Percentiles rank a stretch among this genome's conserved stretches.
Conservation (phyloP, 92 coral and sea anemone genomes). For the Porites rus region DNA sequence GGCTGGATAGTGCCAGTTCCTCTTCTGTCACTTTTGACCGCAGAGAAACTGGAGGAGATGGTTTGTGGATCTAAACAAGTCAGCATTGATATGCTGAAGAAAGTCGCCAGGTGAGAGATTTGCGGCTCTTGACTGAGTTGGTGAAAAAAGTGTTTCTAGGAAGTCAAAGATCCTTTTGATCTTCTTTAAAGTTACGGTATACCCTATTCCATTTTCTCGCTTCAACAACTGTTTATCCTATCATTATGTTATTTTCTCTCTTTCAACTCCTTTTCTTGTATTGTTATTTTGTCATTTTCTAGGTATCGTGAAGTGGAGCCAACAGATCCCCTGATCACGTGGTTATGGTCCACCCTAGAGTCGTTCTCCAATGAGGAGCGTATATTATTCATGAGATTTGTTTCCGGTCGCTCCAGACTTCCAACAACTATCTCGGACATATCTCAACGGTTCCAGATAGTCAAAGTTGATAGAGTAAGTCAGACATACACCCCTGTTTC, state of each 20-base stretch:
- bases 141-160: not conserved
- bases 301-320: slow-evolving; percentile 94
- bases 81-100: slow-evolving; percentile 79
- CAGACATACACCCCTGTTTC: not conserved
- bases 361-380: slow-evolving; percentile 89
- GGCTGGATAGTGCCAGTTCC: slow-evolving; percentile 91
- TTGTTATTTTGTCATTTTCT: not conserved
- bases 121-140: not conserved
- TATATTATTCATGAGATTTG: slow-evolving; percentile 88
- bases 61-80: slow-evolving; percentile 90
- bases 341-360: slow-evolving; percentile 86
- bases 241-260: no score
- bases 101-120: slow-evolving; percentile 76
- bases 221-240: no score
- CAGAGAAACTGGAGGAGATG: slow-evolving; percentile 84
- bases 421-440: slow-evolving; percentile 86
- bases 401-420: slow-evolving; percentile 89
- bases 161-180: no score
- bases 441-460: slow-evolving; percentile 88
- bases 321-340: slow-evolving; percentile 71
- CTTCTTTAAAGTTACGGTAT: no score
- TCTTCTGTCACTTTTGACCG: slow-evolving; percentile 81
- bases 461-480: slow-evolving; percentile 87
- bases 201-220: no score
- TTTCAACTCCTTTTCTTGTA: no score